Percentiles rank a stretch among this genome's conserved stretches.
Evolutionary conservation across 2,113 vertebrate species (phyloP).

Genomic region (Python bivittatus): DNA sequence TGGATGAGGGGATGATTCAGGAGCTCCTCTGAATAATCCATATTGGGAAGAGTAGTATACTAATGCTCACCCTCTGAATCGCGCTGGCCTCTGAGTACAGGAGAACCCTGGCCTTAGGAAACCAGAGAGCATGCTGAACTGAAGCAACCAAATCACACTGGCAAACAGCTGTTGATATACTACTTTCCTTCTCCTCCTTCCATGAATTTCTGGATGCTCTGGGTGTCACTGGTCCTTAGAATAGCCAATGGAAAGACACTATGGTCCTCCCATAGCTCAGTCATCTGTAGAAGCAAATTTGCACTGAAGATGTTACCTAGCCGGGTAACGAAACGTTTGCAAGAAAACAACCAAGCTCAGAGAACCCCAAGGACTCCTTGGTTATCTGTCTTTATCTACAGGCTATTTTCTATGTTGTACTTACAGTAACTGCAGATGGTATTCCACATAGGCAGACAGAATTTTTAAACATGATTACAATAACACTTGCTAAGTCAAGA

Average conservation of each 20-base stretch:
- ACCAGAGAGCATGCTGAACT: not conserved
- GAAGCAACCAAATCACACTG: not conserved
- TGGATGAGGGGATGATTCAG: not conserved
- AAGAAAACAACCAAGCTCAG: too few species aligned
- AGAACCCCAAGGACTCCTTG: too few species aligned
- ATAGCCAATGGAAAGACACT: not conserved
- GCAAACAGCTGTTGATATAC: not conserved
- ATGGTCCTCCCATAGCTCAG: not conserved
- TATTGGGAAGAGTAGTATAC: not conserved
- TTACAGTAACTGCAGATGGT: not conserved
- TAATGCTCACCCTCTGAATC: not conserved
- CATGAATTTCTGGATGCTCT: not conserved
- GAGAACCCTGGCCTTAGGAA: not conserved
- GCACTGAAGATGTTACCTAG: too few species aligned
- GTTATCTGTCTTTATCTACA: not conserved
- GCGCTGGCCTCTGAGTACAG: not conserved
- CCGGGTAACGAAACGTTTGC: too few species aligned
- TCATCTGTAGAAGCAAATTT: too few species aligned
- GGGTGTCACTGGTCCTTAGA: not conserved
- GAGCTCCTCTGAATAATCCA: not conserved
- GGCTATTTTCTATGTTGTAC: not conserved
- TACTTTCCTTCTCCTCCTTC: not conserved
- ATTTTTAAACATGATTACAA: not conserved
- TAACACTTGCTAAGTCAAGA: not conserved
- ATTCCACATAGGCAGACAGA: not conserved